Evolutionary conservation across 2,888 invertebrate genomes (phyloP), one percentile per base, ranked within the genome.

Genomic region (Eilema caniola): DNA sequence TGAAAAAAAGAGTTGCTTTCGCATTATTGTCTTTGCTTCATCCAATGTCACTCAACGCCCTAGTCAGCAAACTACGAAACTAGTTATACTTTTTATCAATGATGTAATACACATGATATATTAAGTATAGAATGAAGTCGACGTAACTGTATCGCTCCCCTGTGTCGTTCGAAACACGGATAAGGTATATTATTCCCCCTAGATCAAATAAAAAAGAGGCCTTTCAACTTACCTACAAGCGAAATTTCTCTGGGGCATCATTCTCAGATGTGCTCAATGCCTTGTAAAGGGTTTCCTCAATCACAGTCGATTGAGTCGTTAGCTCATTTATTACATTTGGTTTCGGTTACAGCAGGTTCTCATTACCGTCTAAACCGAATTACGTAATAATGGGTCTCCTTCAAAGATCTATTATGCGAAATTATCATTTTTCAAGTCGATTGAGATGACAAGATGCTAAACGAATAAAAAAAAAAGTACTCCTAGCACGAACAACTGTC

Each of bases 161-260:
- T 47, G 53, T 53, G 10, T 53, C 8, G n/a, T 53, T n/a, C 53
- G 20, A n/a, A 53, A 53, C 53, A n/a, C n/a, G 53, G 20, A 53
- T 53, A 53, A 53, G 53, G n/a, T 53, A 53, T 53, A 53, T 53
- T 53, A n/a, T 53, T 63, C 47, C 25, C 25, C 16, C 16, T 5
- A 53, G 53, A 53, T 53, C n/a, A 53, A 53, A 53, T 53, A 53
- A 53, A 53, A 53, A 53, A 8, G 47, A 47, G 53, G n/a, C 53
- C 20, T 53, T 53, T 53, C 53, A 53, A 53, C n/a, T 53, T 53
- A 53, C 53, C 53, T 53, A 53, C 53, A 53, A 53, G 53, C 53
- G 53, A n/a, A 53, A 53, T 53, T 53, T 53, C 53, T 53, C 53
- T 53, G 53, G 53, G 53, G 53, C 53, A 53, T 53, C n/a, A 53